Conservation (phyloP, 2,888 invertebrate species). For the Ectemnius lituratus region DNA sequence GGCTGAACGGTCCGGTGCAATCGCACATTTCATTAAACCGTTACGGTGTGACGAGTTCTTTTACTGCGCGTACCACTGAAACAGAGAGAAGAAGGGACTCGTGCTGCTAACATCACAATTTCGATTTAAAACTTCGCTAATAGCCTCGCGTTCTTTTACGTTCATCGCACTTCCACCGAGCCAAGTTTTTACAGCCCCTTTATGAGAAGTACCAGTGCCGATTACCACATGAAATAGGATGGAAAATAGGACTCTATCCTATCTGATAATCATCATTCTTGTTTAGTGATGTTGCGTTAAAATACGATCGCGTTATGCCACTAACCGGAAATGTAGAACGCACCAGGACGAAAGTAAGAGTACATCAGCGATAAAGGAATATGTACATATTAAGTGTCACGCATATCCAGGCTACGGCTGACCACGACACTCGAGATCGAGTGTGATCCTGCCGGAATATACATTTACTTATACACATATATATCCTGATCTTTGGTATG, state of each 20-base stretch:
- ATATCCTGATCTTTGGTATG: slow-evolving; percentile 17
- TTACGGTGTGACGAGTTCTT: slow-evolving; percentile 49
- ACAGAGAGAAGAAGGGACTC: neutral
- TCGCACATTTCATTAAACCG: slow-evolving; percentile 54
- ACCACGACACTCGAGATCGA: neutral
- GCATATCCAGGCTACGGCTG: neutral
- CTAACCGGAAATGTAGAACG: neutral
- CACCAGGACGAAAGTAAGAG: slow-evolving; percentile 31
- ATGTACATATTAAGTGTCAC: neutral
- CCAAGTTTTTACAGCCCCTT: too few species aligned
- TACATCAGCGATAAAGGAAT: slow-evolving; percentile 2
- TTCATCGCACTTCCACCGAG: too few species aligned
- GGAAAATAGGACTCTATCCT: too few species aligned
- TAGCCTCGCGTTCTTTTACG: too few species aligned
- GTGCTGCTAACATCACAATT: slow-evolving; percentile 1
- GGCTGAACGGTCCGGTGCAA: slow-evolving; percentile 50
- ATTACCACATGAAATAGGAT: too few species aligned
- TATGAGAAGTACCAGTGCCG: too few species aligned
- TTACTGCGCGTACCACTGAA: slow-evolving; percentile 9
- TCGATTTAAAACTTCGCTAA: too few species aligned
- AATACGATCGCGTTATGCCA: too few species aligned
- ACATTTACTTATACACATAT: neutral
- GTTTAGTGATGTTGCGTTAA: neutral
- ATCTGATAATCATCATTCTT: neutral
- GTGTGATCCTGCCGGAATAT: neutral